Evolutionary conservation across 2,888 invertebrate genomes (phyloP), one percentile per base, ranked within the genome.

Genomic region (Erannis defoliaria): DNA sequence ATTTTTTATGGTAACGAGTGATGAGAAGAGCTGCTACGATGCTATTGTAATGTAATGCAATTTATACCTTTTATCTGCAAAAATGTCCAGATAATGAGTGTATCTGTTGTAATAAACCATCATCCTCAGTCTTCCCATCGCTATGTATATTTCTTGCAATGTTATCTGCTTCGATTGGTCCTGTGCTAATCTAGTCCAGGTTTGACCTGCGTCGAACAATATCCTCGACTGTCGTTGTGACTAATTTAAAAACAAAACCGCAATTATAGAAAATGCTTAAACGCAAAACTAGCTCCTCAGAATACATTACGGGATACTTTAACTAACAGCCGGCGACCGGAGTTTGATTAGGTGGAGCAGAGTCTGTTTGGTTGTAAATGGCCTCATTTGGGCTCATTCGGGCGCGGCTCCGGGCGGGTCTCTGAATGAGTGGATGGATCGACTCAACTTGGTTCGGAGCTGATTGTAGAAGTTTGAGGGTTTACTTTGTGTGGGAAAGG

Each of bases 271-370:
- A 49, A 56, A 49, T 23, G 33, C 21, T 38, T 21, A 56, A 50
- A 37, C 38, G 23, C 37, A 6, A 35, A 16, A 58, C n/a, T 23
- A 48, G 45, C 29, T 46, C 46, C 38, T 51, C 21, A 21, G 14
- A 26, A 26, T 8, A 26, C 8, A 26, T 26, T 4, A 18, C 38
- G 53, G n/a, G 43, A 45, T 45, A 37, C 49, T 49, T 60, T 50
- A 42, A 42, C 40, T 48, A 64, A 64, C 59, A 42, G 56, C 59
- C n/a, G 12, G 14, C 53, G 23, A 21, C 38, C 26, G 59, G 51
- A 46, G 62, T 60, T 64, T 64, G 64, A 64, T 64, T 56, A 45
- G 49, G 54, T 60, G 40, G 54, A 60, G 37, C 53, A 21, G 35
- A 29, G 31, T 21, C 59, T 55, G 63, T 64, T 56, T 55, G 64